Conservation (phyloP, 2,113 vertebrate genomes). For the Silurus asotus region DNA sequence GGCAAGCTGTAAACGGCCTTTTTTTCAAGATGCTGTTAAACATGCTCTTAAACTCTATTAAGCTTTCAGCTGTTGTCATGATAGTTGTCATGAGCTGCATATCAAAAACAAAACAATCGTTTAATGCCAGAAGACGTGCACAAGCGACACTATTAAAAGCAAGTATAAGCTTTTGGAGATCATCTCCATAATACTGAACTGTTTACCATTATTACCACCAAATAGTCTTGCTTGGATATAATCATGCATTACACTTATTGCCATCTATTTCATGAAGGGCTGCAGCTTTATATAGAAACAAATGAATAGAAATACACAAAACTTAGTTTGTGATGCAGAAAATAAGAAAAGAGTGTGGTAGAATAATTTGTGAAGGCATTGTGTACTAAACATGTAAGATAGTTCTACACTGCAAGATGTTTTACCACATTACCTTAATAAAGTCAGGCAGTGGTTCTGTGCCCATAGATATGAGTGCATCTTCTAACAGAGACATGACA, state of each 20-base stretch:
- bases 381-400: background rate
- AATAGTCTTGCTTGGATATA: background rate
- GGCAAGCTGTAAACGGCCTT: background rate
- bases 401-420: background rate
- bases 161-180: background rate
- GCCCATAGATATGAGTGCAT: constrained; percentile 71
- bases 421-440: constrained; percentile 64
- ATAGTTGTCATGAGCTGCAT: background rate
- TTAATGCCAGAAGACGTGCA: background rate
- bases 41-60: background rate
- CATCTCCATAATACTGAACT: background rate
- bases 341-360: background rate
- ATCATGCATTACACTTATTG: background rate
- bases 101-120: background rate
- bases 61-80: background rate
- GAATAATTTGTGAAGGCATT: background rate
- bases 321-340: background rate
- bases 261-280: background rate
- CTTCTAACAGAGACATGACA: constrained; percentile 71
- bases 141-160: background rate
- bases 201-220: background rate
- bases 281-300: background rate
- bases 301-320: background rate
- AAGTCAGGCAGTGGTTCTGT: constrained; percentile 65
- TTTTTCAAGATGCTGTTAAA: background rate